Evolutionary conservation across 2,113 vertebrate species (phyloP).

Genomic region (Pseudolaguvia tuberculata): DNA sequence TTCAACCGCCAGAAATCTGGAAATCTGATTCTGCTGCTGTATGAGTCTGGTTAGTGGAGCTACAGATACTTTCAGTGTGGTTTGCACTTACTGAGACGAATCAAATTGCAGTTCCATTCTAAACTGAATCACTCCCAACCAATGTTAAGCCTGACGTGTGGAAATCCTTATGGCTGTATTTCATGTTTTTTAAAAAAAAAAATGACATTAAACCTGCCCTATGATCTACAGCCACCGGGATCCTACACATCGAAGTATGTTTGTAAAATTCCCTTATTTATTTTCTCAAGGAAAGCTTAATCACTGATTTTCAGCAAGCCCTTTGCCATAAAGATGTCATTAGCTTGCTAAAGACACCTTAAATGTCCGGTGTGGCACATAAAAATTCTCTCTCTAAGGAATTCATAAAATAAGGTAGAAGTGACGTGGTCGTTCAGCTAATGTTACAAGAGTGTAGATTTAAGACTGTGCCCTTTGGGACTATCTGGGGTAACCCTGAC

Average conservation of each 20-base stretch:
- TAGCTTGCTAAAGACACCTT: constrained; percentile 18
- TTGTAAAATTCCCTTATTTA: constrained; percentile 4
- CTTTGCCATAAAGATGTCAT: constrained; percentile 14
- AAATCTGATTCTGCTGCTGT: constrained; percentile 67
- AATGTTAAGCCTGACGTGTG: constrained; percentile 29
- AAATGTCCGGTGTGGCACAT: constrained; percentile 2
- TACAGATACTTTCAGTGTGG: constrained; percentile 65
- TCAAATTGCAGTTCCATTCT: constrained; percentile 48
- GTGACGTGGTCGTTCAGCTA: constrained; percentile 50
- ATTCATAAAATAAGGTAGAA: constrained; percentile 30
- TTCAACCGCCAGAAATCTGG: constrained; percentile 68
- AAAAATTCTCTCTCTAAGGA: constrained; percentile 24
- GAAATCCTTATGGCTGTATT: constrained; percentile 45
- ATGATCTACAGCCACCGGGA: constrained; percentile 5
- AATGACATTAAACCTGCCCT: constrained; percentile 1
- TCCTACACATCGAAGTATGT: constrained; percentile 11
- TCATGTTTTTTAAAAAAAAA: constrained; percentile 27
- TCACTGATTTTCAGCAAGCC: not conserved
- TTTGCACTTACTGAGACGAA: constrained; percentile 56
- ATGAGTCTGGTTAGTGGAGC: constrained; percentile 63
- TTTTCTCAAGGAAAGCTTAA: constrained; percentile 1
- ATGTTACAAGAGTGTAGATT: constrained; percentile 66
- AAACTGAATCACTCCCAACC: constrained; percentile 43
- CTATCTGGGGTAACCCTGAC: constrained; percentile 54
- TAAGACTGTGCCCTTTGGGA: constrained; percentile 66